Evolutionary conservation across 2,888 invertebrate species (phyloP).

Genomic region (Tridacna gigas): DNA sequence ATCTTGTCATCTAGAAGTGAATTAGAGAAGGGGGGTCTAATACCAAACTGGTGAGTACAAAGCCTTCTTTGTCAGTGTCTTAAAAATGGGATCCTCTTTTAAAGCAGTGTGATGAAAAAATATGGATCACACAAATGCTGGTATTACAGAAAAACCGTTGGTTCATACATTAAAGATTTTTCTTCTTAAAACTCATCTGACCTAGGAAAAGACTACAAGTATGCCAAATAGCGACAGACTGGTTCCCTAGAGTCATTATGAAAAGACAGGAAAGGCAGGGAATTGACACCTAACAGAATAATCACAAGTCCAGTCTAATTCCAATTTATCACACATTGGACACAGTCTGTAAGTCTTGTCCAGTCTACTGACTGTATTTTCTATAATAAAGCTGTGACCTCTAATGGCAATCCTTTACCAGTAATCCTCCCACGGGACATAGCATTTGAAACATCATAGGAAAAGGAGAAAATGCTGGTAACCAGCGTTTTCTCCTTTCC

Average conservation of each 20-base stretch:
- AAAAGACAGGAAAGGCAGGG: neutral
- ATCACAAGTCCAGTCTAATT: constrained; percentile 17
- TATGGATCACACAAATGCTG: too few species aligned
- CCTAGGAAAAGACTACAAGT: too few species aligned
- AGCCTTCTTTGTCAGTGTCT: too few species aligned
- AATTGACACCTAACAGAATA: neutral
- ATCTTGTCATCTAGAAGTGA: too few species aligned
- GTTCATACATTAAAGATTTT: too few species aligned
- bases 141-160: too few species aligned
- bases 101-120: too few species aligned
- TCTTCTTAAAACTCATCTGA: too few species aligned
- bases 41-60: too few species aligned
- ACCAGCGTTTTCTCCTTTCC: neutral
- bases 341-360: constrained; percentile 23
- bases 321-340: constrained; percentile 21
- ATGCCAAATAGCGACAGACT: neutral
- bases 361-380: constrained; percentile 15
- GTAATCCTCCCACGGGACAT: neutral
- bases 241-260: neutral
- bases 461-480: neutral
- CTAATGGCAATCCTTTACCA: neutral
- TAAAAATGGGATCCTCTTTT: too few species aligned
- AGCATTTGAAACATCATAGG: neutral
- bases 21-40: too few species aligned
- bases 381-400: constrained; percentile 10